Percentiles rank a stretch among this genome's conserved stretches.
Evolutionary conservation across 2,113 vertebrate species (phyloP).

Genomic region (Antechinus flavipes): DNA sequence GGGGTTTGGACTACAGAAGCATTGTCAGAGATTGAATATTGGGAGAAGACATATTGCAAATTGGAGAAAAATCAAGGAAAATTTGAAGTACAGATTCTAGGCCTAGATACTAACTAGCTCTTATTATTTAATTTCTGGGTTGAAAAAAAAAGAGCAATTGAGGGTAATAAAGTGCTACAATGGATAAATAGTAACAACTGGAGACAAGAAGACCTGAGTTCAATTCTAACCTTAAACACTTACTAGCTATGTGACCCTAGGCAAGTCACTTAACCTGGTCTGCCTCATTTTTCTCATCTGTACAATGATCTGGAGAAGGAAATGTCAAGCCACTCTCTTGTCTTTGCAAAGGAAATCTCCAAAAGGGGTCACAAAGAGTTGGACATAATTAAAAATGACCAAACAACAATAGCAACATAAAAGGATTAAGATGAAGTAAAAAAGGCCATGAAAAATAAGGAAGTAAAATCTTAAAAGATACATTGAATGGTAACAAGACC

Average conservation of each 20-base stretch:
- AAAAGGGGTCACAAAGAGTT: neutral
- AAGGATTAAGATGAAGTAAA: neutral
- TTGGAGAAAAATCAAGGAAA: neutral
- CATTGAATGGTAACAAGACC: neutral
- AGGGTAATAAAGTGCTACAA: neutral
- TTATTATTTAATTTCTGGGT: neutral
- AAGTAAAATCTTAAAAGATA: neutral
- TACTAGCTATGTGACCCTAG: neutral
- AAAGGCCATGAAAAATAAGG: neutral
- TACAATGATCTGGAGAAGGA: neutral
- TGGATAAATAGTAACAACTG: neutral
- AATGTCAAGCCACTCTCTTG: neutral
- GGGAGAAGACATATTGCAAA: neutral
- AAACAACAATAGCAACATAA: neutral
- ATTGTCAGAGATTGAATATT: neutral
- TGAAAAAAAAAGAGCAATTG: neutral
- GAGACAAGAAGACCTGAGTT: neutral
- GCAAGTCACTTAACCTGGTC: neutral
- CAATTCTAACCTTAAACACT: neutral
- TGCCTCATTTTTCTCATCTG: neutral
- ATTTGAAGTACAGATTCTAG: neutral
- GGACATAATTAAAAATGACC: neutral
- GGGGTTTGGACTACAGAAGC: neutral
- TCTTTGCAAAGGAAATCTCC: neutral
- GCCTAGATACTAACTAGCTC: neutral